Evolutionary conservation across 2,888 invertebrate genomes (phyloP), one percentile per base, ranked within the genome.

Genomic region (Heteromyza rotundicornis): DNA sequence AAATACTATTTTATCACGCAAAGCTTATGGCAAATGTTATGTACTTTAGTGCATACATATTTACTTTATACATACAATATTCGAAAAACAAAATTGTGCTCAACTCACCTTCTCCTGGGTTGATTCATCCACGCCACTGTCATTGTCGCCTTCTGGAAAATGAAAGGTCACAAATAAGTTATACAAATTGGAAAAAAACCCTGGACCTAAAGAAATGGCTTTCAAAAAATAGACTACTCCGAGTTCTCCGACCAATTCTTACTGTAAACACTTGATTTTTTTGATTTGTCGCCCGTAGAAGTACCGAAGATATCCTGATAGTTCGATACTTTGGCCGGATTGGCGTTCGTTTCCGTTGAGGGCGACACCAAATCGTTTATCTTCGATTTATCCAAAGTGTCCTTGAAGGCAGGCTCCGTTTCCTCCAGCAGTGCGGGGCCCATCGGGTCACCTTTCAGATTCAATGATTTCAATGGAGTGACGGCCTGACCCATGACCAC

Each of bases 121-220:
- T 62, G 90, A 89, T 81, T 92, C 92, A 80, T 92, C 92, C 27
- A 91, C 91, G 50, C 91, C 92, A 78, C 91, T 92, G 75, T 92
- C 92, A 74, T 92, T 92, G 80, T 92, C 92, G 36, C 91, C 90
- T 85, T 92, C 93, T 93, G 88, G 5, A 47, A 47, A 20, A 17
- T 3, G 14, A 69, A 83, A 84, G n/a, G n/a, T n/a, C n/a, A n/a
- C n/a, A n/a, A n/a, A n/a, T n/a, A 32, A 55, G 47, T 47, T 49
- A 53, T 58, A 40, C 56, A 57, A 64, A 65, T 62, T 61, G 23
- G 16, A 35, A 12, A 16, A 19, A 50, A 57, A 54, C 35, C 54
- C 22, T 44, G 8, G 3, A 44, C 12, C 36, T 22, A 52, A 54
- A 19, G 22, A 59, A 64, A 69, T 70, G 70, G 65, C 68, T 70